These are phyloP conservation scores for Sycobia sp. DNA, from an alignment of 1,140 invertebrate genomes.

Conservation along the genomic window DNA sequence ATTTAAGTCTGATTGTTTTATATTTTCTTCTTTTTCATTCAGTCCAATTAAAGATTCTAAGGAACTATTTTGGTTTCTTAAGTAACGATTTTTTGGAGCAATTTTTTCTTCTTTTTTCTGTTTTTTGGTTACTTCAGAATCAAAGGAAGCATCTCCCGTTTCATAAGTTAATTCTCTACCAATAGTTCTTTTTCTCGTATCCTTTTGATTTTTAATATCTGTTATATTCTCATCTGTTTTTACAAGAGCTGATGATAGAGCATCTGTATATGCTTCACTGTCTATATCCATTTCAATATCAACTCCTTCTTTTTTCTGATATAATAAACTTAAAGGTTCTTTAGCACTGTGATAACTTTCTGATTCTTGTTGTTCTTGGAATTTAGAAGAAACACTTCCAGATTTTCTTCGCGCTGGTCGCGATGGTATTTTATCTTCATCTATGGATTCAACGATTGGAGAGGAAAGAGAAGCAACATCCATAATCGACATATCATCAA, in stretches of 20 bases:
- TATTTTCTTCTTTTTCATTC: conserved; percentile 18
- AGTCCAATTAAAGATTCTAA: conserved; percentile 40
- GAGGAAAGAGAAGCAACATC: conserved; percentile 64
- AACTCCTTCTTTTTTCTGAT: conserved; percentile 28
- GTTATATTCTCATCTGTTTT: conserved; percentile 34
- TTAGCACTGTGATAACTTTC: conserved; percentile 58
- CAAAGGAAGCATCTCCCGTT: conserved; percentile 42
- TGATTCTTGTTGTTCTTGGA: conserved; percentile 45
- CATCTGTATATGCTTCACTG: conserved; percentile 56
- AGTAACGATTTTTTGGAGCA: conserved; percentile 39
- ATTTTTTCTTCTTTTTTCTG: conserved; percentile 32
- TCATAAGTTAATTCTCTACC: conserved; percentile 39
- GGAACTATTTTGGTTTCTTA: conserved; percentile 40
- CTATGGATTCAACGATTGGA: conserved; percentile 39
- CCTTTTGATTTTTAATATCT: conserved; percentile 25
- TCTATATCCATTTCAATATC: conserved; percentile 41
- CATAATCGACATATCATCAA: conserved; percentile 81
- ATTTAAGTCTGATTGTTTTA: not conserved
- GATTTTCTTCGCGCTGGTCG: conserved; percentile 54
- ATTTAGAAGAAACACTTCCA: conserved; percentile 46
- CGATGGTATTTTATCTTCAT: conserved; percentile 40
- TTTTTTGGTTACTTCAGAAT: conserved; percentile 39
- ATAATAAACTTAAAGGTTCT: conserved; percentile 36
- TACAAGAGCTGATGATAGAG: conserved; percentile 46
- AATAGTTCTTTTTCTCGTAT: conserved; percentile 38